Evolutionary conservation across 2,888 invertebrate genomes (phyloP).

Genomic region (Coenonympha glycerion): DNA sequence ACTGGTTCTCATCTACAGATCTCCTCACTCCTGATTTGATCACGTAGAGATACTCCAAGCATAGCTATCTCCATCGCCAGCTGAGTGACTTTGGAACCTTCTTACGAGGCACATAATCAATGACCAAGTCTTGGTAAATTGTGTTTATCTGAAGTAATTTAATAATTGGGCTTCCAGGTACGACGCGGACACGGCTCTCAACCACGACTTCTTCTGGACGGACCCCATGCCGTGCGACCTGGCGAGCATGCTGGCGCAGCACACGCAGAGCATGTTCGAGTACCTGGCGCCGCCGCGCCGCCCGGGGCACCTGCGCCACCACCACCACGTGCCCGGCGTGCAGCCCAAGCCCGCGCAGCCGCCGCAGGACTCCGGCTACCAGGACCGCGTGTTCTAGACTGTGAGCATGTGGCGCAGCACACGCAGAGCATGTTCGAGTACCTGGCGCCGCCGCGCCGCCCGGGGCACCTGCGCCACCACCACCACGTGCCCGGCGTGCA

Average conservation of each 20-base stretch:
- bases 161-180: no score
- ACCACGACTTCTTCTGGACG: constrained; percentile 99
- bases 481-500: constrained; percentile 76
- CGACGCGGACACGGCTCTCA: constrained; percentile 94
- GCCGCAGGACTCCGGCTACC: constrained; percentile 87
- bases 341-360: constrained; percentile 64
- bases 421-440: no score
- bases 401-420: constrained; percentile 76
- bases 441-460: constrained; percentile 80
- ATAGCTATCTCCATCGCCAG: no score
- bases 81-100: no score
- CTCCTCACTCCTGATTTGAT: no score
- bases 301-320: constrained; percentile 83
- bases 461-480: constrained; percentile 81
- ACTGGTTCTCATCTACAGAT: no score
- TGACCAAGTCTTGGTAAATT: no score
- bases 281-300: constrained; percentile 82
- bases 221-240: constrained; percentile 96
- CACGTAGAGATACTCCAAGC: no score
- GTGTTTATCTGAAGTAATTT: no score
- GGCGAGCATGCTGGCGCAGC: constrained; percentile 91
- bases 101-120: no score
- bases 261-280: constrained; percentile 96
- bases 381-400: constrained; percentile 86
- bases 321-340: constrained; percentile 77